Evolutionary conservation across 2,888 invertebrate species (phyloP).

Genomic region (Lasioglossum villosulum): DNA sequence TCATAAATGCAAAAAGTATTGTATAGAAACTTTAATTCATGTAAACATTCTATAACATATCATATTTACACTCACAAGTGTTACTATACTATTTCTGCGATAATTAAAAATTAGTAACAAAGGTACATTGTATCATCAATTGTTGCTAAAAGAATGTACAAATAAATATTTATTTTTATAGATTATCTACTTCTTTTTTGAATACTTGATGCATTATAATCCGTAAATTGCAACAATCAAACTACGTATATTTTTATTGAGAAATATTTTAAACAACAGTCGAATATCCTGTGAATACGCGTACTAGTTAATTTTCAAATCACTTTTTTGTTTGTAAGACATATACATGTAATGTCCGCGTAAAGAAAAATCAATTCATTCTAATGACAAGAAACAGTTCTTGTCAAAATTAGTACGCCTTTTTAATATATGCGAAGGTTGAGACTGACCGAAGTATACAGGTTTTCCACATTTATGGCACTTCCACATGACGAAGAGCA

Average conservation of each 20-base stretch:
- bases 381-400: slow-evolving; percentile 49
- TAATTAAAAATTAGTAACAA: background rate
- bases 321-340: background rate
- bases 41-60: background rate
- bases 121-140: background rate
- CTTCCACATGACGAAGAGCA: slow-evolving; percentile 89
- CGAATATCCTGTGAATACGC: background rate
- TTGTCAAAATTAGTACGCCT: slow-evolving; percentile 58
- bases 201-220: background rate
- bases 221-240: slow-evolving; percentile 16
- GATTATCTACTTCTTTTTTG: background rate
- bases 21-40: background rate
- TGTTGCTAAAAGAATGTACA: background rate
- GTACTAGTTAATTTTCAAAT: slow-evolving; percentile 5
- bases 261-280: slow-evolving; percentile 5
- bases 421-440: slow-evolving; percentile 51
- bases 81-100: background rate
- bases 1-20: background rate
- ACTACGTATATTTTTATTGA: background rate
- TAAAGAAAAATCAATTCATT: slow-evolving; percentile 30
- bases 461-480: slow-evolving; percentile 93
- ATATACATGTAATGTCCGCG: background rate
- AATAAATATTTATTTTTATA: slow-evolving; percentile 7
- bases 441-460: slow-evolving; percentile 89
- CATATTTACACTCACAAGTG: background rate